Percentiles rank a stretch among this genome's conserved stretches.
phyloP scores from a whole-genome alignment of 2,797 vertebrate species.

The Parauchenoglanis punctatus region DNA sequence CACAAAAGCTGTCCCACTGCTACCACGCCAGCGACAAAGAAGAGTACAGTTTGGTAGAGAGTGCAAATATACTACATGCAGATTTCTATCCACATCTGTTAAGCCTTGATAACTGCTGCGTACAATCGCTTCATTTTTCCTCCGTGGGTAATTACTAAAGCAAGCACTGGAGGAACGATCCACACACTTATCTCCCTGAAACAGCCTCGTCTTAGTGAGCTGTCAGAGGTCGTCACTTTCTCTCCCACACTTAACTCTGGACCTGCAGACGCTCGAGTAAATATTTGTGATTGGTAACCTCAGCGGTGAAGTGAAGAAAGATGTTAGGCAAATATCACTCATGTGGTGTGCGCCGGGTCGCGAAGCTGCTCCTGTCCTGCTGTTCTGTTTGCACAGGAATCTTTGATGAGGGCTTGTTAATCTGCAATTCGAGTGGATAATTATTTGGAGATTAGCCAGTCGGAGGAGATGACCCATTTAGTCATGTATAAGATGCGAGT shows the following conservation, averaged over 20 bases:
- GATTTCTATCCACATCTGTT: conserved; percentile 31
- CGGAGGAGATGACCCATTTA: background rate
- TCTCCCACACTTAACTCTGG: conserved; percentile 21
- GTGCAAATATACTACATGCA: background rate
- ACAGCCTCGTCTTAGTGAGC: conserved; percentile 38
- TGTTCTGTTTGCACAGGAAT: conserved; percentile 35
- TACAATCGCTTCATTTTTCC: conserved; percentile 32
- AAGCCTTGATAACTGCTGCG: conserved; percentile 37
- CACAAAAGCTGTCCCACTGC: background rate
- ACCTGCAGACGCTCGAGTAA: conserved; percentile 31
- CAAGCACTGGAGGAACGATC: conserved; percentile 31
- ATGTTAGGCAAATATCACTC: conserved; percentile 43
- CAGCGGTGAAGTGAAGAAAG: conserved; percentile 2
- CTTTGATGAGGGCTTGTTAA: conserved; percentile 20
- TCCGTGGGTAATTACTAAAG: conserved; percentile 44
- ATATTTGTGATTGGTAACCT: conserved; percentile 51
- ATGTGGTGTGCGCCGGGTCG: background rate
- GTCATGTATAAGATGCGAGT: background rate
- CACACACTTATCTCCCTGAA: conserved; percentile 37
- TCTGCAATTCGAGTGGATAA: background rate
- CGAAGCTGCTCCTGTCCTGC: conserved; percentile 14
- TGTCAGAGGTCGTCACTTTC: conserved; percentile 31
- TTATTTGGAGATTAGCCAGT: conserved; percentile 14
- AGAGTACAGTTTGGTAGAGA: background rate
- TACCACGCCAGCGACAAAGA: background rate